Evolutionary conservation across 2,888 invertebrate genomes (phyloP), one percentile per base, ranked within the genome.

Genomic region (Poecilus cupreus): DNA sequence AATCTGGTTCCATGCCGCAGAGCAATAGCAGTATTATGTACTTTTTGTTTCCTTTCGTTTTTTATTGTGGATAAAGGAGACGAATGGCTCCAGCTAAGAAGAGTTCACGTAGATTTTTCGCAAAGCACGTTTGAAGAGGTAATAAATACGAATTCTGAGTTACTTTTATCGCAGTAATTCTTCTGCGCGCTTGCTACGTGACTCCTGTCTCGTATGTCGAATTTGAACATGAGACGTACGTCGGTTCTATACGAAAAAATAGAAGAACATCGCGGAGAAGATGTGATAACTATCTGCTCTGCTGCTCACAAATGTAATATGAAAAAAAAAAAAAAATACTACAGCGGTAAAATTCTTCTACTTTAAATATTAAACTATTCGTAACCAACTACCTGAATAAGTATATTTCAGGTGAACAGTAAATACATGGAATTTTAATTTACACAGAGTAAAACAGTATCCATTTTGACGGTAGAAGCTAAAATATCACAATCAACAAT

Each of bases 131-230:
- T 75, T 75, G 74, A 75, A 75, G 74, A 75, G 74, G 51, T 75
- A 75, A 75, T 75, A 75, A 75, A 75, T 75, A 75, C 49, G 51
- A 75, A 75, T 75, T 75, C 49, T 75, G 74, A 75, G 74, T 75
- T 75, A 75, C 49, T 75, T 75, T 75, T 75, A 75, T 75, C 74
- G 46, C 32, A 75, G 74, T 75, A 75, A 75, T 75, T 75, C 74
- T 75, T 51, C 51, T 51, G 13, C 32, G 72, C 39, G 43, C 39
- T 26, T 13, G 13, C 22, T 46, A 75, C 74, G 74, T 75, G 74
- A 75, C 74, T 49, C 26, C 16, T 75, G 74, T 75, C 26, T 26
- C 51, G 46, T 32, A 75, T 51, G 74, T 75, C 51, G 74, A 46
- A 75, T 75, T 51, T 75, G 49, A 75, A 75, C 74, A 68, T 75